Conservation (phyloP, 2,797 vertebrate genomes). For the Aphelocoma californica region DNA sequence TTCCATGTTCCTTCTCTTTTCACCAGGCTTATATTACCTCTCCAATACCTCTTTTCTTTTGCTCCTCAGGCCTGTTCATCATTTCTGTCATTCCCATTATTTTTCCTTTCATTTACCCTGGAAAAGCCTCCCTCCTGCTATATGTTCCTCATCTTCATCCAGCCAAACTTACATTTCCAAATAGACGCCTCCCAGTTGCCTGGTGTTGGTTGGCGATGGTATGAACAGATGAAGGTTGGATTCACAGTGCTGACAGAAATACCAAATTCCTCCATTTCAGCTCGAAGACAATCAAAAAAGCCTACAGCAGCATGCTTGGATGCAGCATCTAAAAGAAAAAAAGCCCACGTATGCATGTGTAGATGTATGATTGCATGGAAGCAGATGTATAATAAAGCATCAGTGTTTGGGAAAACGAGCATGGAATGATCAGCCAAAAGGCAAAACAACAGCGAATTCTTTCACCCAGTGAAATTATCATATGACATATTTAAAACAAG, state of each 20-base stretch:
- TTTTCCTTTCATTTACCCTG: not conserved
- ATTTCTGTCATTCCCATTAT: not conserved
- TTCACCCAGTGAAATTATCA: not conserved
- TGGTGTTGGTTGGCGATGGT: slow-evolving; percentile 51
- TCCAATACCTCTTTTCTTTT: not conserved
- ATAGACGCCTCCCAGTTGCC: slow-evolving; percentile 77
- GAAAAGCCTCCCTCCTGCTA: not conserved
- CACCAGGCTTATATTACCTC: not conserved
- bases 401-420: not conserved
- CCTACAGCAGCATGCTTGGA: slow-evolving; percentile 92
- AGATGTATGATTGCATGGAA: not conserved
- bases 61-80: not conserved
- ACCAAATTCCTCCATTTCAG: slow-evolving; percentile 92
- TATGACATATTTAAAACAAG: not conserved
- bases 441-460: not conserved
- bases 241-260: slow-evolving; percentile 90
- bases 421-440: not conserved
- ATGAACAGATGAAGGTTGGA: slow-evolving; percentile 88
- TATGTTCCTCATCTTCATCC: not conserved
- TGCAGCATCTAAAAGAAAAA: slow-evolving; percentile 81
- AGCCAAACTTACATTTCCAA: slow-evolving; percentile 82
- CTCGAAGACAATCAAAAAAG: slow-evolving; percentile 94
- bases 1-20: not conserved
- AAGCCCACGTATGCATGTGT: not conserved
- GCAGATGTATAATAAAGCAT: not conserved